Conservation (phyloP, 2,113 vertebrate genomes). For the Colius striatus region DNA sequence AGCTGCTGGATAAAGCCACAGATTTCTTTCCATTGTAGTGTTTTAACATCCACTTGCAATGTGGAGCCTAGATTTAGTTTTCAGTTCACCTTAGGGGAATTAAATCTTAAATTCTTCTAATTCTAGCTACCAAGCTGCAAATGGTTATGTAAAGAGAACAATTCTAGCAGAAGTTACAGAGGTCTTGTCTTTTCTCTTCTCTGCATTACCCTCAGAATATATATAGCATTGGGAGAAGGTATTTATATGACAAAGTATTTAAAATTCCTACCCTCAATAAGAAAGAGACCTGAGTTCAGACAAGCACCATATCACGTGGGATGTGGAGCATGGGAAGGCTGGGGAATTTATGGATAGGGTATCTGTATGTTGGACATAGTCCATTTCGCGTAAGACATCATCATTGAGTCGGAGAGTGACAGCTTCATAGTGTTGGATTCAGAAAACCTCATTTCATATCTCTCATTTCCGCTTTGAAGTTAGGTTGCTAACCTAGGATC, state of each 20-base stretch:
- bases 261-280: neutral
- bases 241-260: neutral
- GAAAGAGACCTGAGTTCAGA: neutral
- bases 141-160: neutral
- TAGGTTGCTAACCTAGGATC: neutral
- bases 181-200: neutral
- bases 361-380: neutral
- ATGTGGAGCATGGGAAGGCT: neutral
- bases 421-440: neutral
- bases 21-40: neutral
- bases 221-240: neutral
- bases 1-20: neutral
- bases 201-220: neutral
- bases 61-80: neutral
- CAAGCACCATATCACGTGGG: accelerated
- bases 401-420: neutral
- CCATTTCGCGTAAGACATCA: neutral
- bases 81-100: neutral
- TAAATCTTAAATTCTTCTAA: neutral
- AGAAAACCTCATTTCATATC: neutral
- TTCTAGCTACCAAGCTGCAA: neutral
- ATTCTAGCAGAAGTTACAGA: neutral
- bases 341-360: neutral
- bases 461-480: neutral
- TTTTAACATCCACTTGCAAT: neutral